Base-by-base conservation (phyloP, 2,888 invertebrate species). In the Clepsis dumicolana region DNA sequence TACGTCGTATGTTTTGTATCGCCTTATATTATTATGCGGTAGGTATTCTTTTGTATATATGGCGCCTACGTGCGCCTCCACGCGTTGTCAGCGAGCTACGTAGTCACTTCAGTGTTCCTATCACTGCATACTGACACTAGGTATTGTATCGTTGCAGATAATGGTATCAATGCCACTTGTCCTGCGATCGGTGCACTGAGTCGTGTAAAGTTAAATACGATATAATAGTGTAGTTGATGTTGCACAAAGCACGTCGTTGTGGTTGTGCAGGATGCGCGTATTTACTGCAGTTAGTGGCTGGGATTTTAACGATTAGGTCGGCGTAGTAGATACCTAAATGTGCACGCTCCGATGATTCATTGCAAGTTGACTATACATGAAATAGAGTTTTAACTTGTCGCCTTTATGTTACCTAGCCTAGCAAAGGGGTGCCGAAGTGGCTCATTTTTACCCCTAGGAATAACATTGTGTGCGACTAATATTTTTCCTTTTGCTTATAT, bases 51-150 rank as follows among this genome's bases (percentile, higher is more conserved):
- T 38, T 24, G 41, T 52, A 54, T 68, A 74, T 75, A 74, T 76
- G 86, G 89, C 88, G 90, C 88, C 91, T 91, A 91, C 91, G 91
- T 91, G 91, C 86, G 79, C 74, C 73, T 78, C 76, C 76, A 83
- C 90, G 89, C 91, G 91, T 91, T 84, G 80, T 77, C 85, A 77
- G 71, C 64, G 60, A 27, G 63, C 52, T 63, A 68, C 66, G 70
- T 65, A 52, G 59, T 60, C 32, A 29, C 50, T 54, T 38, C 41
- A 65, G 41, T 67, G 41, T 50, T 50, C 41, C 41, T 67, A 63
- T 68, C 57, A 52, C 24, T 50, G 63, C 57, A 54, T 66, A 52
- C 56, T 56, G 54, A 50, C 56, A 27, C 56, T 54, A 66, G 53
- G 32, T 44, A 41, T 29, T 63, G 59, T 68, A 25, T 57, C 59